phyloP scores from a whole-genome alignment of 1,140 invertebrate genomes.

The Anastatus disparis region DNA sequence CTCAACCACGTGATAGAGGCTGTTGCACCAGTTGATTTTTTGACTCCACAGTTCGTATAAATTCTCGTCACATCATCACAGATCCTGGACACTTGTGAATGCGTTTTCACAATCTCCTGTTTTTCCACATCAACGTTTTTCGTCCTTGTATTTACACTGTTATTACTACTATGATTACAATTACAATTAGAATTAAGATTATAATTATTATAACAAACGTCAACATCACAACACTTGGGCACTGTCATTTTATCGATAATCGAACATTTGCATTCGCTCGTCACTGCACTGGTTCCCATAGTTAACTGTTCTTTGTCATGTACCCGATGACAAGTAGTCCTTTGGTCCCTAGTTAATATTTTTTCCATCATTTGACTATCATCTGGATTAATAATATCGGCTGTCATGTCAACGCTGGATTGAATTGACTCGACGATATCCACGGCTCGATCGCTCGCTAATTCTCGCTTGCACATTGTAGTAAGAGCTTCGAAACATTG shows the following conservation, averaged over 20 bases:
- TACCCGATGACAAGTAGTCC: constrained; percentile 59
- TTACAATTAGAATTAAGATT: constrained; percentile 11
- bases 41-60: background rate
- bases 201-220: background rate
- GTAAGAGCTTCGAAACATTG: no score
- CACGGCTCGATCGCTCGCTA: background rate
- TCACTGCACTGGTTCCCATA: constrained; percentile 10
- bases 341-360: constrained; percentile 58
- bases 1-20: constrained; percentile 58
- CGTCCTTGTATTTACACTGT: constrained; percentile 23
- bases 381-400: background rate
- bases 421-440: background rate
- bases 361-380: constrained; percentile 51
- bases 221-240: constrained; percentile 25
- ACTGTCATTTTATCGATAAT: constrained; percentile 1
- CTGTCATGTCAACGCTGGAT: background rate
- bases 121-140: constrained; percentile 4
- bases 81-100: constrained; percentile 38
- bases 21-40: background rate
- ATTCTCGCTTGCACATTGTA: constrained; percentile 18
- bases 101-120: constrained; percentile 28
- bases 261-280: constrained; percentile 9
- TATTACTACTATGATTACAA: no score
- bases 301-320: constrained; percentile 39
- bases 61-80: constrained; percentile 5